phyloP scores from a whole-genome alignment of 2,888 invertebrate genomes.

The Zygothrica quintamaculata region DNA sequence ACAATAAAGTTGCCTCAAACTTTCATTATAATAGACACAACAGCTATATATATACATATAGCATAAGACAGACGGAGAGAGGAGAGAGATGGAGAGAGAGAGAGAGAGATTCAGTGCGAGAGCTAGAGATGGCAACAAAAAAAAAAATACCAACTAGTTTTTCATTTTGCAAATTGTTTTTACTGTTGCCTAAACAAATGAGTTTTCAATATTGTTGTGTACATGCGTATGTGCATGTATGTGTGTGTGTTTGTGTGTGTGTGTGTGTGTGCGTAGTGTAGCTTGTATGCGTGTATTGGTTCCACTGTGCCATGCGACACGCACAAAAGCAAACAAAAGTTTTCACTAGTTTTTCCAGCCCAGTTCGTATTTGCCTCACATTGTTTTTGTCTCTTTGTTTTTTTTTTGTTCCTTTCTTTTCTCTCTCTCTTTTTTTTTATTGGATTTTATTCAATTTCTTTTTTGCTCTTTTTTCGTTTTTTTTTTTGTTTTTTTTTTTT shows the following conservation, averaged over 20 bases:
- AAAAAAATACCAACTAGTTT: constrained; percentile 27
- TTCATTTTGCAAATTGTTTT: constrained; percentile 48
- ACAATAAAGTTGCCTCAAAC: constrained; percentile 36
- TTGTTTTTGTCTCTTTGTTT: not conserved
- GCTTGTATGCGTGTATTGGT: not conserved
- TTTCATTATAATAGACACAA: constrained; percentile 48
- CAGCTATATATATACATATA: no score
- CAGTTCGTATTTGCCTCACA: not conserved
- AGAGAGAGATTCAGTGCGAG: not conserved
- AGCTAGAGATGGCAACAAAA: not conserved
- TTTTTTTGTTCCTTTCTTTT: not conserved
- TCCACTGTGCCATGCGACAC: constrained; percentile 50
- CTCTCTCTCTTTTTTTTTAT: not conserved
- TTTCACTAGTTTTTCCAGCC: constrained; percentile 28
- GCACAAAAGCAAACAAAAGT: constrained; percentile 61
- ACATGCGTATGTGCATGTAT: constrained; percentile 3
- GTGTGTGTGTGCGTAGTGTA: constrained; percentile 3
- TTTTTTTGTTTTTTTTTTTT: constrained; percentile 15
- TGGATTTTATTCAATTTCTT: no score
- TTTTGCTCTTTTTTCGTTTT: constrained; percentile 12
- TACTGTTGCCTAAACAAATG: constrained; percentile 51
- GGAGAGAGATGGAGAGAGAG: not conserved
- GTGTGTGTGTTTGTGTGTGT: not conserved
- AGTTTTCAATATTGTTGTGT: constrained; percentile 71
- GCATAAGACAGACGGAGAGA: constrained; percentile 29